Evolutionary conservation across 2,888 invertebrate species (phyloP).

Genomic region (Agrotis puta): DNA sequence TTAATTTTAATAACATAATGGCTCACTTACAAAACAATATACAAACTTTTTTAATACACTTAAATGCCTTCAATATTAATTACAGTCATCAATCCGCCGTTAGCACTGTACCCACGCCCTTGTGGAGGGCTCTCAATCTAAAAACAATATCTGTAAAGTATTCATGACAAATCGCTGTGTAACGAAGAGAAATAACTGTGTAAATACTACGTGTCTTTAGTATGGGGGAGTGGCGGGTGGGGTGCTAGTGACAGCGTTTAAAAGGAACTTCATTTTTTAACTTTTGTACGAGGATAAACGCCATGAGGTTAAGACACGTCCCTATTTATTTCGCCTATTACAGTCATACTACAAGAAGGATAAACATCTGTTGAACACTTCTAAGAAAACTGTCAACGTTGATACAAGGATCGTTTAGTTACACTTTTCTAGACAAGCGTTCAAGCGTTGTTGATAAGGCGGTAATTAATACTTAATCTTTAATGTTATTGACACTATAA

Average conservation of each 20-base stretch:
- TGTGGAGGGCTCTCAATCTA: conserved; percentile 84
- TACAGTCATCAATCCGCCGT: conserved; percentile 56
- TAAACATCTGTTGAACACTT: too few species aligned
- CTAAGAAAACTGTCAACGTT: too few species aligned
- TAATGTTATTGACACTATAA: too few species aligned
- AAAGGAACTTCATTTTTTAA: too few species aligned
- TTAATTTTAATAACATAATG: not conserved
- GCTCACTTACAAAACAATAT: conserved; percentile 6
- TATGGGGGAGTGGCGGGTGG: conserved; percentile 72
- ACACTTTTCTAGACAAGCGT: too few species aligned
- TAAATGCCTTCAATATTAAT: conserved; percentile 53
- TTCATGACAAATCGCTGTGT: conserved; percentile 90
- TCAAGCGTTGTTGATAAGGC: too few species aligned
- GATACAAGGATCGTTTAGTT: too few species aligned
- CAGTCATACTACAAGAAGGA: too few species aligned
- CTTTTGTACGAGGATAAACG: too few species aligned
- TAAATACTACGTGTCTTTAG: conserved; percentile 87
- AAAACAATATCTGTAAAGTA: conserved; percentile 90
- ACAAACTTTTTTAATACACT: conserved; percentile 38
- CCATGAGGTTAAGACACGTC: too few species aligned
- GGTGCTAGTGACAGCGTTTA: conserved; percentile 70
- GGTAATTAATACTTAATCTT: too few species aligned
- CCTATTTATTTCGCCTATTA: too few species aligned
- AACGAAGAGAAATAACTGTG: conserved; percentile 90
- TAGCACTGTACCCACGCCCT: conserved; percentile 68